These are phyloP conservation scores for Fregata magnificens DNA, from an alignment of 2,113 vertebrate species.

Conservation along the genomic window DNA sequence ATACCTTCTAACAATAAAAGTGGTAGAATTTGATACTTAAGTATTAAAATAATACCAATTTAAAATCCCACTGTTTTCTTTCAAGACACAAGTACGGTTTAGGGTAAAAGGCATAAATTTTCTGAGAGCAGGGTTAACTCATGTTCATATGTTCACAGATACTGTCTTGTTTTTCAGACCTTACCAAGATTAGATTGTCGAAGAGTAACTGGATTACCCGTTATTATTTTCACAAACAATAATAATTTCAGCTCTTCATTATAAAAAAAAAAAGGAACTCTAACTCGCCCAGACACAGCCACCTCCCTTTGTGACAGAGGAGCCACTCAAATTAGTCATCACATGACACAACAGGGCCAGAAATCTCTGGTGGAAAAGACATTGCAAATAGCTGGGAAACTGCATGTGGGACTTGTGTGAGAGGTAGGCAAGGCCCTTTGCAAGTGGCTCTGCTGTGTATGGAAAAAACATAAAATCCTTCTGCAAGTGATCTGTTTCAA, in stretches of 20 bases:
- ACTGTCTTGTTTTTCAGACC: neutral
- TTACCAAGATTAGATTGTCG: neutral
- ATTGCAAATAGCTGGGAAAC: neutral
- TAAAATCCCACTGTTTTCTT: neutral
- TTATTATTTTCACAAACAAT: neutral
- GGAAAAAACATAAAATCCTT: neutral
- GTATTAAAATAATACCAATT: neutral
- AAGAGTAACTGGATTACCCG: neutral
- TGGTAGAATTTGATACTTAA: neutral
- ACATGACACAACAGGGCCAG: neutral
- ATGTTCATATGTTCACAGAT: neutral
- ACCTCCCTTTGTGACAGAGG: neutral
- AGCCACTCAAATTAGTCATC: neutral
- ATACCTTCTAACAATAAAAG: neutral
- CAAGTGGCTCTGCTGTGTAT: neutral
- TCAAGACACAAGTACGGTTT: neutral
- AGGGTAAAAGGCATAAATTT: neutral
- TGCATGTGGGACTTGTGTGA: neutral
- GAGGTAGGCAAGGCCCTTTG: neutral
- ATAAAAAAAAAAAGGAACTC: neutral
- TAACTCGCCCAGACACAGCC: neutral
- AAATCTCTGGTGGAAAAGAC: neutral
- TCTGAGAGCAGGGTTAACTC: neutral
- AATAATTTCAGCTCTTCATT: neutral
- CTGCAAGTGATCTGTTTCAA: neutral